Evolutionary conservation across 2,888 invertebrate genomes (phyloP).

Genomic region (Protodeltote pygarga): DNA sequence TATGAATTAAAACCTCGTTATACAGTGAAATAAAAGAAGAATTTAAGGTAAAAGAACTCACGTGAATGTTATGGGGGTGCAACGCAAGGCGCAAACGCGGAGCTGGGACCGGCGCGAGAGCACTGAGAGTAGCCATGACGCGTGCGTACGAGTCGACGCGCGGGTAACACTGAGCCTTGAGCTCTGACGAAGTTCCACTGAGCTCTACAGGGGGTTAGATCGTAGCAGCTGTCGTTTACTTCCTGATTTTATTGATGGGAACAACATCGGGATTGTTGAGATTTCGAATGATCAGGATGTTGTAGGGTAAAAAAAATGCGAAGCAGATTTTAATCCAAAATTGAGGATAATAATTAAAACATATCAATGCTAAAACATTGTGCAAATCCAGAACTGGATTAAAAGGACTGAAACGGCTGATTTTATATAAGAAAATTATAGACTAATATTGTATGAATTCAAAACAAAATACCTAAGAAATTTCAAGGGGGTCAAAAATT

Average conservation of each 20-base stretch:
- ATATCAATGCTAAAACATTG: too few species aligned
- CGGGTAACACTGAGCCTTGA: conserved; percentile 43
- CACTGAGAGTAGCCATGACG: conserved; percentile 58
- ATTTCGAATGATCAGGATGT: conserved; percentile 22
- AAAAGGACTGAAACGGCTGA: too few species aligned
- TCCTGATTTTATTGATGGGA: conserved; percentile 42
- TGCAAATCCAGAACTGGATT: too few species aligned
- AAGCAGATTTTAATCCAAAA: too few species aligned
- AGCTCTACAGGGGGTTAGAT: conserved; percentile 40
- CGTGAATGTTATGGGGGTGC: conserved; percentile 81
- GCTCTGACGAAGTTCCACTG: conserved; percentile 12
- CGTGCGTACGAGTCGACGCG: conserved; percentile 62
- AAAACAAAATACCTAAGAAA: too few species aligned
- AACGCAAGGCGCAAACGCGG: conserved; percentile 78
- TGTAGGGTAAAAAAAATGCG: background rate
- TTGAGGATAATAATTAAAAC: too few species aligned
- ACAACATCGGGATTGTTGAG: conserved; percentile 9
- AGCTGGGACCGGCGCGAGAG: conserved; percentile 67
- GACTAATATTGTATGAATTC: too few species aligned
- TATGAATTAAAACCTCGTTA: conserved; percentile 12
- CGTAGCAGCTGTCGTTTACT: conserved; percentile 45
- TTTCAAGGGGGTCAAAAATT: too few species aligned
- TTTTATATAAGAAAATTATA: too few species aligned
- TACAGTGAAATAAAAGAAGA: conserved; percentile 1
- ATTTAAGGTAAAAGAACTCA: conserved; percentile 57